Conservation (phyloP, 2,797 vertebrate genomes). For the Helostoma temminkii region DNA sequence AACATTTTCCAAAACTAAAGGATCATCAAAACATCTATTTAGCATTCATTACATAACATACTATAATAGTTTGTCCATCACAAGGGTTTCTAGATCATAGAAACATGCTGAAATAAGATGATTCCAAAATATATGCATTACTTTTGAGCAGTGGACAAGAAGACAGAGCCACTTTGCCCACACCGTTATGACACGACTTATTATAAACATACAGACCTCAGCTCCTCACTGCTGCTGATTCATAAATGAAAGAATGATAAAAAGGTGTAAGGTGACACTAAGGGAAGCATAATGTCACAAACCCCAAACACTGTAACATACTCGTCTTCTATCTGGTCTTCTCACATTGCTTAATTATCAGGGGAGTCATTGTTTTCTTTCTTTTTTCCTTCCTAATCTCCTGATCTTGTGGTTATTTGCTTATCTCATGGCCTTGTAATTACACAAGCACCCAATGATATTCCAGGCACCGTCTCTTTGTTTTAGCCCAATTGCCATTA, state of each 20-base stretch:
- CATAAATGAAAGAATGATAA: slow-evolving; percentile 25
- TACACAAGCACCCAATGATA: slow-evolving; percentile 73
- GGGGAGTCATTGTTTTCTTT: slow-evolving; percentile 33
- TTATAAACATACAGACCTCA: slow-evolving; percentile 13
- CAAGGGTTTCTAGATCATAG: not conserved
- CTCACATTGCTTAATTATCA: slow-evolving; percentile 64
- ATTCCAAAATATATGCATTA: not conserved
- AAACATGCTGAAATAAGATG: not conserved
- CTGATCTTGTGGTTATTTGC: slow-evolving; percentile 75
- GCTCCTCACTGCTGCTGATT: slow-evolving; percentile 13
- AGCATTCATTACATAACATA: not conserved
- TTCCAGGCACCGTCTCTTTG: slow-evolving; percentile 70
- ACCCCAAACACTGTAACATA: slow-evolving; percentile 28
- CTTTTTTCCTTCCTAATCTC: slow-evolving; percentile 52
- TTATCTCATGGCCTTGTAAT: slow-evolving; percentile 79
- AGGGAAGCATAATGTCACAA: slow-evolving; percentile 24
- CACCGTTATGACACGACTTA: not conserved
- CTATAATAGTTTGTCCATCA: not conserved
- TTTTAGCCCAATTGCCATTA: slow-evolving; percentile 81
- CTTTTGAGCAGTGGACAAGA: not conserved
- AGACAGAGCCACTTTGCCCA: not conserved
- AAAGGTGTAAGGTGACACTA: slow-evolving; percentile 12
- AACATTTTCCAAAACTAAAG: not conserved
- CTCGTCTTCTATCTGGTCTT: slow-evolving; percentile 39
- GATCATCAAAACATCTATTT: not conserved